Conservation (phyloP, 1,140 invertebrate species). For the Psix sp. region DNA sequence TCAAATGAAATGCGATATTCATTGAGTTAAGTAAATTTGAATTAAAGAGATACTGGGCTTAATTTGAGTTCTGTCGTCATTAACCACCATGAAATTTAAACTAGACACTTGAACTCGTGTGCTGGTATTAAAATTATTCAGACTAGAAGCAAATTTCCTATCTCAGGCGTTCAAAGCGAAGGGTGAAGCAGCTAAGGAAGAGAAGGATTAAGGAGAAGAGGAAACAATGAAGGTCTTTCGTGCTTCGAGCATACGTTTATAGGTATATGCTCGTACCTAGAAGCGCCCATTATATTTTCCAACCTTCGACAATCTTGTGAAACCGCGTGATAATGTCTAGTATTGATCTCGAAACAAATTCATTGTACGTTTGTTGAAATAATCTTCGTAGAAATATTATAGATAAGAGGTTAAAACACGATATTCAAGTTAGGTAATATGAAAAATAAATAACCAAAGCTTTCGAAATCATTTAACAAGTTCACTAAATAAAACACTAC, state of each 20-base stretch:
- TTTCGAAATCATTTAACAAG: too few species aligned
- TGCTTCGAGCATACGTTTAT: constrained; percentile 42
- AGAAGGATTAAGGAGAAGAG: constrained; percentile 32
- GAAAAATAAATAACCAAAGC: too few species aligned
- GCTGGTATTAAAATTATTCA: constrained; percentile 56
- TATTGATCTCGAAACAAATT: constrained; percentile 45
- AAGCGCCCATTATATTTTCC: constrained; percentile 35
- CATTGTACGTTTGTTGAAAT: constrained; percentile 35
- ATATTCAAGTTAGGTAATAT: too few species aligned
- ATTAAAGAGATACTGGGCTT: constrained; percentile 52
- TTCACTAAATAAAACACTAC: too few species aligned
- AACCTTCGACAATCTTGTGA: constrained; percentile 23
- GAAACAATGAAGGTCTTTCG: constrained; percentile 53
- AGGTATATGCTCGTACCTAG: constrained; percentile 38
- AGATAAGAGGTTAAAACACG: too few species aligned
- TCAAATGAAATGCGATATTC: constrained; percentile 42
- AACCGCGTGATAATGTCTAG: constrained; percentile 29
- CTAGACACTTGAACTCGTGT: constrained; percentile 52
- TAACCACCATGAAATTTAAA: constrained; percentile 58
- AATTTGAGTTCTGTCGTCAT: constrained; percentile 57
- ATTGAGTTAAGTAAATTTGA: constrained; percentile 50
- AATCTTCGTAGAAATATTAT: too few species aligned
- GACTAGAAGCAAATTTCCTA: constrained; percentile 51
- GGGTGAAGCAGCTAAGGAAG: constrained; percentile 40
- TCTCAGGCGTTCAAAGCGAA: constrained; percentile 51